phyloP scores from a whole-genome alignment of 2,797 vertebrate genomes.

The Cyclura pinguis region DNA sequence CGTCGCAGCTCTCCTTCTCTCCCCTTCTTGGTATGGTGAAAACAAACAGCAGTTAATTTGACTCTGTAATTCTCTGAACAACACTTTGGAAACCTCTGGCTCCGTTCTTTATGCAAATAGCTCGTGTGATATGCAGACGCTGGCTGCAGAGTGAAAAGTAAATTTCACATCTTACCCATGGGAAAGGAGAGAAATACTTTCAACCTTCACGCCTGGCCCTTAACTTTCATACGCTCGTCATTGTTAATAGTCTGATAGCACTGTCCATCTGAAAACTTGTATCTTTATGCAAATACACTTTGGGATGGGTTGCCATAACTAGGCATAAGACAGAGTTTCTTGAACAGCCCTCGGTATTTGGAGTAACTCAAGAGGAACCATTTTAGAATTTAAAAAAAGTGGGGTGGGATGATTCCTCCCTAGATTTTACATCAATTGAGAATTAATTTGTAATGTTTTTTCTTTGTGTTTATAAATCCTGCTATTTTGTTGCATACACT shows the following conservation, averaged over 20 bases:
- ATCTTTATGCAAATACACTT: not conserved
- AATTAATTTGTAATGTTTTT: slow-evolving; percentile 8
- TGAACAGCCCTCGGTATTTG: not conserved
- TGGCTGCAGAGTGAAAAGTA: slow-evolving; percentile 65
- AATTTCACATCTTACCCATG: slow-evolving; percentile 70
- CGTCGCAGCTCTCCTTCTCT: too few species aligned
- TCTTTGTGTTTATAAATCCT: not conserved
- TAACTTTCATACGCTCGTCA: slow-evolving; percentile 57
- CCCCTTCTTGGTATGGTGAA: slow-evolving; percentile 43
- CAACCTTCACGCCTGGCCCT: slow-evolving; percentile 55
- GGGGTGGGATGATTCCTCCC: not conserved
- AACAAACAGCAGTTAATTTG: slow-evolving; percentile 60
- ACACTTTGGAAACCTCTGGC: slow-evolving; percentile 51
- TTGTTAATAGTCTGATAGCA: slow-evolving; percentile 58
- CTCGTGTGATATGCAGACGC: slow-evolving; percentile 47
- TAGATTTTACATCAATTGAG: slow-evolving; percentile 24
- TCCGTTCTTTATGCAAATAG: slow-evolving; percentile 43
- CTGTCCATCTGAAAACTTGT: slow-evolving; percentile 31
- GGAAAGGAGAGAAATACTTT: slow-evolving; percentile 67
- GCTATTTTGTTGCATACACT: slow-evolving; percentile 28
- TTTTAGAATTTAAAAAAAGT: slow-evolving; percentile 1
- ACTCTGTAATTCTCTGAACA: slow-evolving; percentile 53
- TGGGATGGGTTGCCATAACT: not conserved
- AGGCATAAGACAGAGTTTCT: slow-evolving; percentile 14
- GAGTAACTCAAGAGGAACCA: not conserved